phyloP scores from a whole-genome alignment of 2,113 vertebrate species.

The Thermophis baileyi region DNA sequence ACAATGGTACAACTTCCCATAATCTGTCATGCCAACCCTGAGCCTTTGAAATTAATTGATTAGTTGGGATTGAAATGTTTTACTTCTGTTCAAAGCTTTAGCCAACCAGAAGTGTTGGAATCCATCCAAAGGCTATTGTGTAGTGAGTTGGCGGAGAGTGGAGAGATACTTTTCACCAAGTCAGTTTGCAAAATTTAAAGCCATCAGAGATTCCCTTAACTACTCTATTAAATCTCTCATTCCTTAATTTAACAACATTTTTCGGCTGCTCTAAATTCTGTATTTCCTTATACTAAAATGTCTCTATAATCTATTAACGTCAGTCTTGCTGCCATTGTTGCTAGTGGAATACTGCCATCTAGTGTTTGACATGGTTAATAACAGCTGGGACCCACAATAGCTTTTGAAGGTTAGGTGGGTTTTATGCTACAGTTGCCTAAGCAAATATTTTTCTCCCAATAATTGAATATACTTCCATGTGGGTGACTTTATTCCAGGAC shows the following conservation, averaged over 20 bases:
- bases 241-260: slow-evolving; percentile 5
- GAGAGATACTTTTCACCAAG: neutral
- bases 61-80: neutral
- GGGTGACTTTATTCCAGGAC: neutral
- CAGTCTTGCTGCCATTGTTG: neutral
- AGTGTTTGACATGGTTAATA: slow-evolving; percentile 47
- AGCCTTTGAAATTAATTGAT: neutral
- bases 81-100: neutral
- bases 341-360: slow-evolving; percentile 66
- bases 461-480: neutral
- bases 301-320: neutral
- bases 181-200: neutral
- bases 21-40: neutral
- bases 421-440: neutral
- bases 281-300: neutral
- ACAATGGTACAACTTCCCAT: neutral
- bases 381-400: neutral
- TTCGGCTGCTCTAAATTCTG: neutral
- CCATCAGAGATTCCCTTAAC: slow-evolving; percentile 2
- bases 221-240: neutral
- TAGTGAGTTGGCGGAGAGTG: neutral
- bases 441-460: neutral
- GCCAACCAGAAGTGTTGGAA: neutral
- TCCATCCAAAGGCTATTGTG: neutral
- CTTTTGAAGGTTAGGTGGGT: neutral